phyloP scores from a whole-genome alignment of 2,113 vertebrate species.

The Phodopus roborovskii region DNA sequence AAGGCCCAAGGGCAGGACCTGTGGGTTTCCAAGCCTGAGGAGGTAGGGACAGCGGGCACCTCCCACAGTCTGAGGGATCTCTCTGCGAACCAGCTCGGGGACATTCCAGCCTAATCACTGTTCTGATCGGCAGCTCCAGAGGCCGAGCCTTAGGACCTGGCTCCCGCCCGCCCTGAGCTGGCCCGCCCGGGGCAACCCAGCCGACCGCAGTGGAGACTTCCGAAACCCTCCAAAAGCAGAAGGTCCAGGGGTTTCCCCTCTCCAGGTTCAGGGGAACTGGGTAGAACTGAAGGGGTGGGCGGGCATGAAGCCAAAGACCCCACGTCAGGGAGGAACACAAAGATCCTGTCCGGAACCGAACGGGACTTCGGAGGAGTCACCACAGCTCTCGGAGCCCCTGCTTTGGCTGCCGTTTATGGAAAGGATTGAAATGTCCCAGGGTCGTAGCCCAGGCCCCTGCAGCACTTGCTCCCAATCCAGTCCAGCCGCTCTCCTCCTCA shows the following conservation, averaged over 20 bases:
- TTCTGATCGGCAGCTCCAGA: neutral
- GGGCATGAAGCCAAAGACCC: neutral
- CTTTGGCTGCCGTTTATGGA: neutral
- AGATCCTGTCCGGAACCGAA: neutral
- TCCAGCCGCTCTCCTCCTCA: neutral
- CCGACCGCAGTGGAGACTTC: neutral
- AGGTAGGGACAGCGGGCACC: neutral
- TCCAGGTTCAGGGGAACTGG: neutral
- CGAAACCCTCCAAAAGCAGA: neutral
- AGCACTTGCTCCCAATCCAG: neutral
- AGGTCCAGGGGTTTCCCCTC: neutral
- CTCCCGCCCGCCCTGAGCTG: neutral
- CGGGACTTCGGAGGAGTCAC: neutral
- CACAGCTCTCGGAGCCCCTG: neutral
- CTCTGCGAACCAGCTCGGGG: neutral
- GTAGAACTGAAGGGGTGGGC: neutral
- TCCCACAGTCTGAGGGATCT: neutral
- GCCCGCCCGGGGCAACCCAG: neutral
- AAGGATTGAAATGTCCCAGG: neutral
- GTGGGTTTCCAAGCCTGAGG: constrained; percentile 24
- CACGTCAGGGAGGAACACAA: neutral
- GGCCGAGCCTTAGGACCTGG: neutral
- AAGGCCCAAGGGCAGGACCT: neutral
- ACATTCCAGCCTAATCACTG: constrained; percentile 72
- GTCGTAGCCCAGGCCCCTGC: neutral